Percentiles rank a stretch among this genome's conserved stretches.
Conservation (phyloP, 2,113 vertebrate genomes). For the Sapajus apella region DNA sequence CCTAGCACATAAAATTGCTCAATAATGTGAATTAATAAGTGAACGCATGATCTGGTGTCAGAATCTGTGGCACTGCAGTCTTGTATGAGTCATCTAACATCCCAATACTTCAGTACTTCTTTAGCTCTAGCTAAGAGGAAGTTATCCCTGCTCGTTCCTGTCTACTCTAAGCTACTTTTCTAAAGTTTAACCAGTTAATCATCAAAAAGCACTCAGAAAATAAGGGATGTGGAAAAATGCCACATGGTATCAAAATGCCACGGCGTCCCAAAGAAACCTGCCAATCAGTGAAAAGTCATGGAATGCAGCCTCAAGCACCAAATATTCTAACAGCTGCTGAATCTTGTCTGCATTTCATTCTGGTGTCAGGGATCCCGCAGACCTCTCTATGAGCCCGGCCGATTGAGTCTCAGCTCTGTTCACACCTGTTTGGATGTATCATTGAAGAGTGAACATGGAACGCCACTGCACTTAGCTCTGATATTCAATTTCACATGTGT, state of each 20-base stretch:
- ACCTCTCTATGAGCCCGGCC: background rate
- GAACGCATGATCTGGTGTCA: background rate
- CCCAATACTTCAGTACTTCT: background rate
- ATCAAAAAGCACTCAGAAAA: background rate
- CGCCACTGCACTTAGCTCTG: background rate
- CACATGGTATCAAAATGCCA: background rate
- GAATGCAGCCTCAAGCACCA: background rate
- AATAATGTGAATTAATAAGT: background rate
- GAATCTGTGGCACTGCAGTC: background rate
- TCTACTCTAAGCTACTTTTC: background rate
- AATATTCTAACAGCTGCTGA: slow-evolving; percentile 51
- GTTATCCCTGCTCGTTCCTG: background rate
- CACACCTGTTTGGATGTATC: slow-evolving; percentile 55
- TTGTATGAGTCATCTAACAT: background rate
- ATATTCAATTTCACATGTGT: slow-evolving; percentile 75
- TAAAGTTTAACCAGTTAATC: background rate
- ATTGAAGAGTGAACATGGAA: background rate
- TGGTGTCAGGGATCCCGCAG: background rate
- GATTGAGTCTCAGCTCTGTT: background rate
- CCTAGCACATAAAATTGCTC: background rate
- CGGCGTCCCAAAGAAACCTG: background rate
- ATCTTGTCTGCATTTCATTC: background rate
- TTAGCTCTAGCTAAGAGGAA: background rate
- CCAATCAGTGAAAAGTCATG: background rate
- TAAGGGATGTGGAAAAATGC: background rate